These are phyloP conservation scores for Hydractinia symbiolongicarpus DNA, from an alignment of 30 jellyfish, hydroid and myxozoan species.

Conservation along the genomic window DNA sequence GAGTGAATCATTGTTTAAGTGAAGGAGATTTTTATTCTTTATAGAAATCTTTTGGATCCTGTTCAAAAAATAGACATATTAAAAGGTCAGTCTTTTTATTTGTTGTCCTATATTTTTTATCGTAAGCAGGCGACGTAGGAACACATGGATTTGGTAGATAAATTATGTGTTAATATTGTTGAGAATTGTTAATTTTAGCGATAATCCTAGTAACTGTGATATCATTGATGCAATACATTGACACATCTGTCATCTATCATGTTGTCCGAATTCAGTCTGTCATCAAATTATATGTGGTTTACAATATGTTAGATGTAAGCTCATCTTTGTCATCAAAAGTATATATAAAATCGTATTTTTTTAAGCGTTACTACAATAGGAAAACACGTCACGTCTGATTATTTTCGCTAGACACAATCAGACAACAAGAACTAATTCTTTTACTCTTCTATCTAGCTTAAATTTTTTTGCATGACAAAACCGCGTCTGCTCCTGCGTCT, in stretches of 20 bases:
- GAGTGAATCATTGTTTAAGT: not conserved
- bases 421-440: too few species aligned
- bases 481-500: too few species aligned
- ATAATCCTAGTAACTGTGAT: conserved; percentile 56
- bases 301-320: conserved; percentile 97
- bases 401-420: too few species aligned
- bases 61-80: conserved; percentile 82
- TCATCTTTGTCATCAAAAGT: not conserved
- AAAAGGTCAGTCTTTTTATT: conserved; percentile 47
- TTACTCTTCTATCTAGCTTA: too few species aligned
- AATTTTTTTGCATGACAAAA: too few species aligned
- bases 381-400: too few species aligned
- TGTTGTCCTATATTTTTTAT: not conserved
- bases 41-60: conserved; percentile 56
- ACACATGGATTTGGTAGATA: not conserved
- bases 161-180: not conserved
- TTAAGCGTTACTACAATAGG: too few species aligned
- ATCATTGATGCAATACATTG: conserved; percentile 67
- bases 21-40: not conserved
- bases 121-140: not conserved
- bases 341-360: too few species aligned
- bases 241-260: conserved; percentile 88
- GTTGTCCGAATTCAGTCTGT: conserved; percentile 92
- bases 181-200: conserved; percentile 26
- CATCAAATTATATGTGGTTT: conserved; percentile 86